phyloP scores from a whole-genome alignment of 2,888 invertebrate species.

The Phortica magna region DNA sequence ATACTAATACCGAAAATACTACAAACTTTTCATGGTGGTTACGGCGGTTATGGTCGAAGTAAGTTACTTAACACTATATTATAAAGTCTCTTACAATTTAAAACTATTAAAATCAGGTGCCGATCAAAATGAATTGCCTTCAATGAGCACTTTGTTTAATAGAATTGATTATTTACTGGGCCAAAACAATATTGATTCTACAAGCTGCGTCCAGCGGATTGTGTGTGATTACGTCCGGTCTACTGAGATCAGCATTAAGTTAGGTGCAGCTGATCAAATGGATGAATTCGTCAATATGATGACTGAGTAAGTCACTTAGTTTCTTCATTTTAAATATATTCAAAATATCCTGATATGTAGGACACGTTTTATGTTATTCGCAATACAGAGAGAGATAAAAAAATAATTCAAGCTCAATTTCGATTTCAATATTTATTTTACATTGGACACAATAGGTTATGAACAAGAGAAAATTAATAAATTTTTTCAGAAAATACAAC shows the following conservation, averaged over 20 bases:
- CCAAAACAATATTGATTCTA: slow-evolving; percentile 85
- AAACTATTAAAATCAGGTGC: slow-evolving; percentile 78
- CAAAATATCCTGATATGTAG: no score
- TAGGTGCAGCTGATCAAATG: slow-evolving; percentile 82
- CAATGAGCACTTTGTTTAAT: slow-evolving; percentile 82
- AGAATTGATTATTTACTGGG: slow-evolving; percentile 84
- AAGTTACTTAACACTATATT: slow-evolving; percentile 35
- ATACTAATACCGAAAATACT: slow-evolving; percentile 88
- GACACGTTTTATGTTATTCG: no score
- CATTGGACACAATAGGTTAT: no score
- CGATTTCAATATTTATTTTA: no score
- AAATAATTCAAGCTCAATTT: no score
- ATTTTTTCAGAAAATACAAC: no score
- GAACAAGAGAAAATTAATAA: no score
- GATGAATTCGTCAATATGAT: slow-evolving; percentile 82
- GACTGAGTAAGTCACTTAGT: slow-evolving; percentile 80
- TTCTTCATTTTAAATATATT: no score
- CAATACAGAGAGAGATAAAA: no score
- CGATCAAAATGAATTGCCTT: slow-evolving; percentile 80
- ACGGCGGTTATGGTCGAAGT: slow-evolving; percentile 83
- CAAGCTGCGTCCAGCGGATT: slow-evolving; percentile 84
- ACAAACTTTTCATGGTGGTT: slow-evolving; percentile 84
- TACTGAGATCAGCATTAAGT: slow-evolving; percentile 82
- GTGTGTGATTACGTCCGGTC: slow-evolving; percentile 86
- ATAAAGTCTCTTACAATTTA: background rate